Evolutionary conservation across 2,797 vertebrate species (phyloP), one percentile per base, ranked within the genome.

Genomic region (Lycodopsis pacificus): DNA sequence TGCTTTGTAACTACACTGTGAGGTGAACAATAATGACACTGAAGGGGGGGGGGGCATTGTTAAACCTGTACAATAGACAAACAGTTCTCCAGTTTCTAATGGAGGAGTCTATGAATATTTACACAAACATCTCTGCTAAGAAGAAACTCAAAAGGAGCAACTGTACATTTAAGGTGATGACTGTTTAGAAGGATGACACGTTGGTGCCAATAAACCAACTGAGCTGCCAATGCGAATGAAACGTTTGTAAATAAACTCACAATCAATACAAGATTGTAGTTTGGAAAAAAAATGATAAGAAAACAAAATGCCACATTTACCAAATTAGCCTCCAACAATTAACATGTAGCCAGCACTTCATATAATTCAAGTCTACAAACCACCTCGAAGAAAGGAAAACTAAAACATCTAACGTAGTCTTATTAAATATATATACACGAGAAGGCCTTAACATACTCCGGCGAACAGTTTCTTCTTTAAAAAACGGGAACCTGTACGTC

Each of bases 401-500:
- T 9, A 34, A 58, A 64, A 58, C 48, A 57, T 27, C 7, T 19
- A 22, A 59, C 57, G 40, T 19, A 56, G 11, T 68, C 27, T 38
- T 32, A 56, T 19, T 32, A 9, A 48, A 34, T 5, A 49, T 49
- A 51, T 11, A 22, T 51, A 51, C 12, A 32, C 19, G 15, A 25
- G 11, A 30, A 73, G 84, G 83, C 90, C 86, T 73, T 65, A 15
- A 40, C 27, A 58, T 10, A 49, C 25, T 53, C 30, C 38, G 5
- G 22, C 15, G 17, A 14, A 53, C 7, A 11, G 22, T 56, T 67
- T 69, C 20, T 19, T 64, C 2, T 65, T 59, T 30, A n/a, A 17
- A 64, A 64, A 22, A 5, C 30, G 14, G 49, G 34, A 38, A 58
- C n/a, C 12, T 9, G 40, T 32, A 20, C 6, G 7, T 53, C 30